Percentiles rank a stretch among this genome's conserved stretches.
Evolutionary conservation across 1,140 invertebrate genomes (phyloP).

Genomic region (Zaprionus vittiger): DNA sequence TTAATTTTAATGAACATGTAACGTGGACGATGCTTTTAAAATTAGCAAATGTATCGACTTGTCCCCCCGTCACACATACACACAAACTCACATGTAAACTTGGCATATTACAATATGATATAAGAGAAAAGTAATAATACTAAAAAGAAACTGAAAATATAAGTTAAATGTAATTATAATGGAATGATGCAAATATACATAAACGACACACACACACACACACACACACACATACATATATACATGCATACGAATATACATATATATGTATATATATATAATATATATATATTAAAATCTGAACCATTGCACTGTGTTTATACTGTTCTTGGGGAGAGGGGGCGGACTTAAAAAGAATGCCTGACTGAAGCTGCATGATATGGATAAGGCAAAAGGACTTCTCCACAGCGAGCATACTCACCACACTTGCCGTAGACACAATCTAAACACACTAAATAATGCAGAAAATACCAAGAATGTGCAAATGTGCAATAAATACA

Average conservation of each 20-base stretch:
- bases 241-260: slow-evolving; percentile 13
- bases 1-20: slow-evolving; percentile 17
- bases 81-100: slow-evolving; percentile 51
- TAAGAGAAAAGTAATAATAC: slow-evolving; percentile 52
- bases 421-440: neutral
- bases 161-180: slow-evolving; percentile 76
- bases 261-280: slow-evolving; percentile 16
- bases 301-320: slow-evolving; percentile 15
- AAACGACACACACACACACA: slow-evolving; percentile 54
- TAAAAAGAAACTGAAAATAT: slow-evolving; percentile 48
- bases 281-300: slow-evolving; percentile 40
- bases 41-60: slow-evolving; percentile 40
- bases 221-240: slow-evolving; percentile 19
- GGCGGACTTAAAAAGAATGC: neutral
- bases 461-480: neutral
- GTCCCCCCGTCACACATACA: slow-evolving; percentile 23
- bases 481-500: slow-evolving; percentile 1
- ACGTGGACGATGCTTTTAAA: slow-evolving; percentile 38
- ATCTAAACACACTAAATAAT: neutral
- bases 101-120: slow-evolving; percentile 76
- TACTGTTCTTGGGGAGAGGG: neutral
- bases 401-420: neutral
- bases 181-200: slow-evolving; percentile 80
- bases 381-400: neutral
- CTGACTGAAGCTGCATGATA: neutral